Percentiles rank a stretch among this genome's conserved stretches.
Conservation (phyloP, 2,113 vertebrate genomes). For the Sinocyclocheilus anshuiensis region DNA sequence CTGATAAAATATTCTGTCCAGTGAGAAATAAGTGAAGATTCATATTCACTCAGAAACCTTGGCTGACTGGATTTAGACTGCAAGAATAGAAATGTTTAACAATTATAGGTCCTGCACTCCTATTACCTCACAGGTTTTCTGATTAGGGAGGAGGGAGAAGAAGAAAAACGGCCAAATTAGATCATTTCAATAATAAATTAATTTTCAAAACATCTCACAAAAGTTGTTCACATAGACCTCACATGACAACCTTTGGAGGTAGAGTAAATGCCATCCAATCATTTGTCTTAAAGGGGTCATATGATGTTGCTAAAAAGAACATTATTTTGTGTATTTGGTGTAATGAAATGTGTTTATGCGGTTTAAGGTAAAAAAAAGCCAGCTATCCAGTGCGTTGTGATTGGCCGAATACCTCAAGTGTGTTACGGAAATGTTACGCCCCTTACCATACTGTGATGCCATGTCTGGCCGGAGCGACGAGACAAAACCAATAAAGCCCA, state of each 20-base stretch:
- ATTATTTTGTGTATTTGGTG: no score
- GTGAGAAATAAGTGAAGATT: slow-evolving; percentile 5
- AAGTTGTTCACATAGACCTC: neutral
- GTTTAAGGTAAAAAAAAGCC: no score
- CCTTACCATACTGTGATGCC: no score
- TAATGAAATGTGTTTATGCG: no score
- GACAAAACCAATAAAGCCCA: no score
- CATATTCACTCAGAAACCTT: neutral
- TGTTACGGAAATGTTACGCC: no score
- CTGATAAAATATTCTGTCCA: slow-evolving; percentile 1
- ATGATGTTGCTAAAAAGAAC: no score
- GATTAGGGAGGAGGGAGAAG: neutral
- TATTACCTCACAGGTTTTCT: neutral
- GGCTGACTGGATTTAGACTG: neutral
- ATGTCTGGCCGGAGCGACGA: no score
- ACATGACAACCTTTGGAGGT: neutral
- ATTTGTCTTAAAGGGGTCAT: neutral
- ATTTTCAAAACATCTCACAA: no score
- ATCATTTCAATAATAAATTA: neutral
- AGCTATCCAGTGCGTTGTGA: no score
- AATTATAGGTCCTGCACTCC: neutral
- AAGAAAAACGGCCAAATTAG: neutral
- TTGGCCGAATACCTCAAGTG: no score
- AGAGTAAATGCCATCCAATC: neutral
- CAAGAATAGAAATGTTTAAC: neutral